phyloP scores from a whole-genome alignment of 1,140 invertebrate species.

The Lepidurus arcticus region DNA sequence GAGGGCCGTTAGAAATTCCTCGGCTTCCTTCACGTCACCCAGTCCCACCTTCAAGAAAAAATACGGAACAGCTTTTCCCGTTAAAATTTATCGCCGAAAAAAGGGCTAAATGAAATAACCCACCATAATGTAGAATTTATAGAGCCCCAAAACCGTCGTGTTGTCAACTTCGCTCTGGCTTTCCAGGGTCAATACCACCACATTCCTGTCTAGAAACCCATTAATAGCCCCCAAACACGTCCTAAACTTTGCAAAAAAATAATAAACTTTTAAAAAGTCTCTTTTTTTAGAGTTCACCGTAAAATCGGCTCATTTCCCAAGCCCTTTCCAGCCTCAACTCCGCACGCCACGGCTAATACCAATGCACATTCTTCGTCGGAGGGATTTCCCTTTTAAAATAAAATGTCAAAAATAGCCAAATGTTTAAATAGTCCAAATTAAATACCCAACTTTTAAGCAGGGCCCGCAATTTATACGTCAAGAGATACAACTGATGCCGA shows the following conservation, averaged over 20 bases:
- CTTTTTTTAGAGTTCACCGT: neutral
- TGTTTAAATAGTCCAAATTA: neutral
- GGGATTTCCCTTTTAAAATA: neutral
- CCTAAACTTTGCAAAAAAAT: neutral
- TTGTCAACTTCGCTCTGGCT: slow-evolving; percentile 10
- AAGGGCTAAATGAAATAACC: neutral
- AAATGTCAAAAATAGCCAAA: neutral
- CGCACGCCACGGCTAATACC: neutral
- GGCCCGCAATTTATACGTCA: neutral
- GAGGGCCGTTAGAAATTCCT: slow-evolving; percentile 14
- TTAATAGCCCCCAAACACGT: neutral
- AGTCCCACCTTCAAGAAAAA: slow-evolving; percentile 9
- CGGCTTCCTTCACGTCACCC: neutral
- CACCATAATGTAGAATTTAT: slow-evolving; percentile 22
- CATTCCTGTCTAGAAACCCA: neutral
- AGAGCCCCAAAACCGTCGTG: slow-evolving; percentile 10
- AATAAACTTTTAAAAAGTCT: too few species aligned
- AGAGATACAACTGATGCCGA: neutral
- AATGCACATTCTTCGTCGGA: neutral
- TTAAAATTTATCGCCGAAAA: neutral
- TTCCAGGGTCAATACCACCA: neutral
- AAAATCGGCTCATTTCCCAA: neutral
- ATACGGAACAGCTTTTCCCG: neutral
- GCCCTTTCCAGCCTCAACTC: neutral
- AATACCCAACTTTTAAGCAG: neutral